Base-by-base conservation (phyloP, 1,140 invertebrate genomes). In the Trigoniulus corallinus region DNA sequence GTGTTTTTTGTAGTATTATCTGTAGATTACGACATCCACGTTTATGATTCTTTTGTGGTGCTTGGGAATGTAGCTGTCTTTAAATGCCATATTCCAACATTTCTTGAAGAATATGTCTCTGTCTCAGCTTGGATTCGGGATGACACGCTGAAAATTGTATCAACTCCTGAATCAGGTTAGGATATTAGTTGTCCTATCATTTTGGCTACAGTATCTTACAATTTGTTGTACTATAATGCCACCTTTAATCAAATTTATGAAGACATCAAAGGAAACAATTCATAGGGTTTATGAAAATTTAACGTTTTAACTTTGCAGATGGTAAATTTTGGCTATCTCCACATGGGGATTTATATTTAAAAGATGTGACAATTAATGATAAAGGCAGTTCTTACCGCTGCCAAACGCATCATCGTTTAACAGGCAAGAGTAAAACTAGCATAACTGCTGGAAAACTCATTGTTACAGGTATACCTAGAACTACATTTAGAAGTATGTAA, bases 301-400 rank as follows among this genome's bases (percentile, higher is more conserved):
- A n/a, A n/a, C 15, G 7, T 24, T 47, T 44, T 56, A 48, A 51
- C 52, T 34, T 67, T 66, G 29, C 70, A 83, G 88, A 91, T 71
- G 86, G 86, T 57, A 92, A 91, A 78, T 94, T 91, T 68, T 74
- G 92, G 63, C 86, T 92, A 26, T 69, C 92, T 52, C 88, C 88
- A 54, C 89, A 85, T 61, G 88, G 88, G 54, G 88, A 93, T 72
- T 73, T 94, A 45, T 88, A 94, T 65, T 92, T 94, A 61, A 77
- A 83, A 61, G 87, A 92, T 70, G 88, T 92, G 47, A 85, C 83
- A 66, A 84, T 84, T 54, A 86, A 89, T 66, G 88, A 93, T 69
- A 87, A 87, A 53, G 88, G 87, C 67, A 92, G 91, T 54, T 64
- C 63, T 53, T 93, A 88, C 63, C 85, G 91, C 64, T 97, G 92